Evolutionary conservation across 2,888 invertebrate species (phyloP), one percentile per base, ranked within the genome.

Genomic region (Caenorhabditis zanzibari): DNA sequence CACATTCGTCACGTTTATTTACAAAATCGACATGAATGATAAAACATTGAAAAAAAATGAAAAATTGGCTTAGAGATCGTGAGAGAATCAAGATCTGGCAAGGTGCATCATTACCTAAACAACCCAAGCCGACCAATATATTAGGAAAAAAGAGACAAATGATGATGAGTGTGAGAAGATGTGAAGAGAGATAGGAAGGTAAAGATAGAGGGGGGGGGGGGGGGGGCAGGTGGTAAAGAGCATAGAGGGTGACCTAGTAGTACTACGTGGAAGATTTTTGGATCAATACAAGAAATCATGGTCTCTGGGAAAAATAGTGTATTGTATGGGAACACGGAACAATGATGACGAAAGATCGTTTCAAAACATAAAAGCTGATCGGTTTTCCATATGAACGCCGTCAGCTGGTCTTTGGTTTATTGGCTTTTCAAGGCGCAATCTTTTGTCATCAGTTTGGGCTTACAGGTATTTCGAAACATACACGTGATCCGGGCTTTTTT

Each of bases 71-170:
- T 26, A 22, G 61, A 77, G 63, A 71, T 61, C 69, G 19, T 19
- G 32, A 22, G 19, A 44, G 54, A 61, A 24, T 32, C 38, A 61
- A 41, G 56, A 63, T 66, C 64, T 72, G 72, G 47, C 56, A 64
- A 35, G 63, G 79, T 49, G 35, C 49, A 73, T 73, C 66, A 80
- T 47, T 66, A 56, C 58, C 66, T 66, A 68, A 73, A 47, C 26
- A 24, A 68, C 49, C 38, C 58, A 69, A 71, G 54, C 22, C 61
- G 32, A 77, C n/a, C 35, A n/a, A 68, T 22, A n/a, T n/a, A n/a
- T n/a, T n/a, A n/a, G n/a, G 19, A 3, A 74, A 26, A 52, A 24
- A 38, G 14, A 44, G 32, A 68, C 24, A 38, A 68, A 52, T 41
- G 63, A 68, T 68, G 68, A 68, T 54, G 52, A 66, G 47, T 16